Percentiles rank a stretch among this genome's conserved stretches.
These are phyloP conservation scores for Brachionus calyciflorus DNA, from an alignment of 1,140 invertebrate species.

Conservation along the genomic window DNA sequence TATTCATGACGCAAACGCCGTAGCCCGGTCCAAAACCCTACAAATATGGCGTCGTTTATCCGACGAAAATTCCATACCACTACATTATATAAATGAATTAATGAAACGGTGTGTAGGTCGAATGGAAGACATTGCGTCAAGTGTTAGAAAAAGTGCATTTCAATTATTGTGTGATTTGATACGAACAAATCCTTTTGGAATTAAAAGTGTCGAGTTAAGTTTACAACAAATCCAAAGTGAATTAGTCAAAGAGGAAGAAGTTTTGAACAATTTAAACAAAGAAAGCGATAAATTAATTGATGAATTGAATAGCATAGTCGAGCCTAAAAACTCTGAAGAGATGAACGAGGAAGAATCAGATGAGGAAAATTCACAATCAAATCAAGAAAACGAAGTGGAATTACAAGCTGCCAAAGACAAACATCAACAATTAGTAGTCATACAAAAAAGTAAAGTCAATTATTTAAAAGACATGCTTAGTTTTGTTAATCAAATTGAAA, in stretches of 20 bases:
- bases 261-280: conserved; percentile 61
- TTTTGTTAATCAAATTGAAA: conserved; percentile 69
- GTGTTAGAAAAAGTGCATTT: conserved; percentile 46
- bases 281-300: conserved; percentile 64
- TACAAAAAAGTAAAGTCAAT: conserved; percentile 46
- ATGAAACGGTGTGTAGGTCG: conserved; percentile 36
- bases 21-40: conserved; percentile 73
- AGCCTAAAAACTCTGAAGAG: conserved; percentile 56
- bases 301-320: conserved; percentile 47
- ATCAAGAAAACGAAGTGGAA: conserved; percentile 47
- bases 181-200: conserved; percentile 38
- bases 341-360: conserved; percentile 48
- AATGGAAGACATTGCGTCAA: conserved; percentile 41
- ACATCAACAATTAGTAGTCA: conserved; percentile 19
- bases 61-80: conserved; percentile 64
- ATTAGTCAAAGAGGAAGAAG: conserved; percentile 57
- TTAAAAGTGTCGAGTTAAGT: conserved; percentile 52
- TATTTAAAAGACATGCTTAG: conserved; percentile 65
- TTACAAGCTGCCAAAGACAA: conserved; percentile 48
- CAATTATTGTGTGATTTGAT: conserved; percentile 43
- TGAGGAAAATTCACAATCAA: conserved; percentile 47
- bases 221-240: conserved; percentile 55
- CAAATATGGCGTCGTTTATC: conserved; percentile 74
- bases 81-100: conserved; percentile 21
- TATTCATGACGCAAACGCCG: conserved; percentile 75